Evolutionary conservation across 2,113 vertebrate genomes (phyloP).

Genomic region (Xenus cinereus): DNA sequence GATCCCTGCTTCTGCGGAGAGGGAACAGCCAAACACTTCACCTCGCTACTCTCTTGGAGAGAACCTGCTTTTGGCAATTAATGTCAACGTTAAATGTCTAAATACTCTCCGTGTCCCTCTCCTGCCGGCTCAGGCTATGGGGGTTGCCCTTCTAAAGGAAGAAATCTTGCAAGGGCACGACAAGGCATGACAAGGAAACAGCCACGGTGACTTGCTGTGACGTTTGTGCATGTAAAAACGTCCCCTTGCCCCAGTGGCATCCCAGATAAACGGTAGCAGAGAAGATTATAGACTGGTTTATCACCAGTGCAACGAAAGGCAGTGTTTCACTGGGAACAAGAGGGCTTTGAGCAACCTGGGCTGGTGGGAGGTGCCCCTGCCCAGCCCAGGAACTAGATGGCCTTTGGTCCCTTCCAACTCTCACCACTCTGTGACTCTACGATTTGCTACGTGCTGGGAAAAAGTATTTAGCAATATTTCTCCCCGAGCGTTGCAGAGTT

Average conservation of each 20-base stretch:
- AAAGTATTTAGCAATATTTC: neutral
- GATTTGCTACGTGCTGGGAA: neutral
- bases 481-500: neutral
- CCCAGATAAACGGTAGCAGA: neutral
- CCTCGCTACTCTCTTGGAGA: neutral
- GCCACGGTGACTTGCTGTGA: neutral
- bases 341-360: neutral
- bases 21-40: neutral
- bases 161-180: neutral
- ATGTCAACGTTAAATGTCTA: neutral
- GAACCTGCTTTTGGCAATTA: neutral
- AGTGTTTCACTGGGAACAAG: neutral
- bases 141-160: neutral
- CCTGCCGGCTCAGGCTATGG: neutral
- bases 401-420: neutral
- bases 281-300: neutral
- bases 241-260: neutral
- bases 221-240: rapidly evolving
- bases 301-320: neutral
- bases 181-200: neutral
- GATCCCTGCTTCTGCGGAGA: neutral
- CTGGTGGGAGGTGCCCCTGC: neutral
- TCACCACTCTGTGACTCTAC: neutral
- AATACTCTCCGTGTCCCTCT: neutral
- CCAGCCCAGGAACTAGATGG: neutral